Percentiles rank a stretch among this genome's conserved stretches.
These are phyloP conservation scores for Grammomys surdaster DNA, from an alignment of 2,113 vertebrate species.

Conservation along the genomic window DNA sequence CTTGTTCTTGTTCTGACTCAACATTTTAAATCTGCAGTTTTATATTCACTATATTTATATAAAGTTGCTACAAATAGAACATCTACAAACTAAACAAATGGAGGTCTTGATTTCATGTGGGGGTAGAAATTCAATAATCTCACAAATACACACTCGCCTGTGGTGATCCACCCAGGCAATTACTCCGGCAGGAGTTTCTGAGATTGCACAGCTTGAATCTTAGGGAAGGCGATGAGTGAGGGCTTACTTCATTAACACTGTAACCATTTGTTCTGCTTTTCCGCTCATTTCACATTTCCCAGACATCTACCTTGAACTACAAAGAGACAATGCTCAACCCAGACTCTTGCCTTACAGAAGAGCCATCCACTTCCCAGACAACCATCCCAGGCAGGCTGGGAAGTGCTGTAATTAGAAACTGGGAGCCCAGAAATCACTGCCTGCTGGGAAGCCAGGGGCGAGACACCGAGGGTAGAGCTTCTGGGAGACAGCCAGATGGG, in stretches of 20 bases:
- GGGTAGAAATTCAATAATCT: constrained; percentile 49
- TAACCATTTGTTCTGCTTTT: constrained; percentile 1
- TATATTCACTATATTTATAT: constrained; percentile 12
- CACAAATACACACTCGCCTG: neutral
- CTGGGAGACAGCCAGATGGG: neutral
- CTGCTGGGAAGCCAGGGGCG: neutral
- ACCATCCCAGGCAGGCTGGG: neutral
- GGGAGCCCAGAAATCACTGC: neutral
- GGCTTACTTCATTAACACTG: neutral
- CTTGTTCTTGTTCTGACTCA: neutral
- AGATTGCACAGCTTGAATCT: neutral
- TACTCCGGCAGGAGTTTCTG: constrained; percentile 2
- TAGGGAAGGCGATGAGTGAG: neutral
- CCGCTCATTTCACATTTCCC: constrained; percentile 39
- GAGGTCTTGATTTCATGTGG: neutral
- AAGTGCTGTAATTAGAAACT: neutral
- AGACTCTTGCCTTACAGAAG: neutral
- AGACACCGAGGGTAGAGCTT: neutral
- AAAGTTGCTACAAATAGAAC: neutral
- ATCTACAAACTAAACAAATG: neutral
- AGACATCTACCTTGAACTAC: neutral
- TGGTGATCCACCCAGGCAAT: neutral
- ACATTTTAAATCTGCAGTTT: constrained; percentile 38
- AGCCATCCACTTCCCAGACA: neutral
- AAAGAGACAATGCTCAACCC: neutral